Evolutionary conservation across 2,113 vertebrate genomes (phyloP).

Genomic region (Hypocryptadius cinnamomeus): DNA sequence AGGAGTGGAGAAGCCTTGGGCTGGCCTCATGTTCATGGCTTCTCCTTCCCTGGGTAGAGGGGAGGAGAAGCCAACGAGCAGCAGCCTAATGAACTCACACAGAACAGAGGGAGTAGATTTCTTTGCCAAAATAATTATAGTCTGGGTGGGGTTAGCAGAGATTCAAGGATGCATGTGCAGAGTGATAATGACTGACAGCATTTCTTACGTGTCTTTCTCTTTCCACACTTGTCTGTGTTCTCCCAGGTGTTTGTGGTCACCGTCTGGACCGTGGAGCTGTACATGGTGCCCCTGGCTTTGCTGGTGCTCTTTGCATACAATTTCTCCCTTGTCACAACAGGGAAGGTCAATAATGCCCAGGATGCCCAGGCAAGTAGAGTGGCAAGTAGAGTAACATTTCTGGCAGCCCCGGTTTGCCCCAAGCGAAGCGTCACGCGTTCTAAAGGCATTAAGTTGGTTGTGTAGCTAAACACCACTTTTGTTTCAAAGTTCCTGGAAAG

Average conservation of each 20-base stretch:
- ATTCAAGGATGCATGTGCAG: background rate
- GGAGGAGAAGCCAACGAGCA: background rate
- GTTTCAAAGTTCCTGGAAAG: background rate
- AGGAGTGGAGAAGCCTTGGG: background rate
- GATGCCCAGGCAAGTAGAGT: constrained; percentile 83
- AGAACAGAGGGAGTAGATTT: background rate
- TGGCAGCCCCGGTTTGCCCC: background rate
- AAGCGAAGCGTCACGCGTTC: background rate
- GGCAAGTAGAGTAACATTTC: background rate
- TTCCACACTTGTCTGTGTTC: background rate
- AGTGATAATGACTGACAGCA: background rate
- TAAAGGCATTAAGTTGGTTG: background rate
- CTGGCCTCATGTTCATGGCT: background rate
- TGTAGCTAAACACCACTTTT: background rate
- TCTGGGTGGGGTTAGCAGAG: background rate
- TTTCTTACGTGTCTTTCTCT: background rate
- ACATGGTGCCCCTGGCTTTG: constrained; percentile 91
- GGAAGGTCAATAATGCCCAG: constrained; percentile 72
- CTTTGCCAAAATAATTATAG: background rate
- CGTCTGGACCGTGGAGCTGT: constrained; percentile 90
- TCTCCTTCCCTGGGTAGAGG: background rate
- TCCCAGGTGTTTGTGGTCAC: constrained; percentile 87
- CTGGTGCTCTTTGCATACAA: constrained; percentile 87
- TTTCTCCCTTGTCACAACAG: constrained; percentile 76
- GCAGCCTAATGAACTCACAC: background rate